phyloP scores from a whole-genome alignment of 2,797 vertebrate genomes.

The Danionella dracula region DNA sequence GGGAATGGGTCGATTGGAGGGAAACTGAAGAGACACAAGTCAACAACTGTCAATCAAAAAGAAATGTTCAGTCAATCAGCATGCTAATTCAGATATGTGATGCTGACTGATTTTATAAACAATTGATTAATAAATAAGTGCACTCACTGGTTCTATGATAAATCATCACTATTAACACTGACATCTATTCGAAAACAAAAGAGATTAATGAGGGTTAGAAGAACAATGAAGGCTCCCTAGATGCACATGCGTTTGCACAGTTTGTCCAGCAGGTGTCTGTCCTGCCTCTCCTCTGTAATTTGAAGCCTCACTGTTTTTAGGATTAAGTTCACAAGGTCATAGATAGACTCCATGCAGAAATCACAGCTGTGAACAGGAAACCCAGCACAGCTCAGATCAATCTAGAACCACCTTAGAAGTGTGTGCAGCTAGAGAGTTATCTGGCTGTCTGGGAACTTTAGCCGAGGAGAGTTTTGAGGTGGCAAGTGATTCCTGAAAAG shows the following conservation, averaged over 20 bases:
- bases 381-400: slow-evolving; percentile 4
- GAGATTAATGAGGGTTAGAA: not conserved
- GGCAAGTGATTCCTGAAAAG: not conserved
- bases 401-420: slow-evolving; percentile 12
- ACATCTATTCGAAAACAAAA: not conserved
- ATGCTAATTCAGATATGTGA: not conserved
- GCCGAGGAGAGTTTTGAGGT: not conserved
- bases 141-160: not conserved
- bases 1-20: slow-evolving; percentile 44
- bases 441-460: not conserved
- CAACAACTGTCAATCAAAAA: slow-evolving; percentile 38
- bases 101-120: not conserved
- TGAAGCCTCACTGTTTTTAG: slow-evolving; percentile 12
- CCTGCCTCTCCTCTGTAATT: slow-evolving; percentile 22
- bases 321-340: slow-evolving; percentile 33
- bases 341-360: slow-evolving; percentile 16
- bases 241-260: not conserved
- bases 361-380: slow-evolving; percentile 9
- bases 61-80: slow-evolving; percentile 30
- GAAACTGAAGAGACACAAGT: slow-evolving; percentile 53
- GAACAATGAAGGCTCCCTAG: too few species aligned
- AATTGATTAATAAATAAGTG: not conserved
- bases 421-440: not conserved
- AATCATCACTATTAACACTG: not conserved
- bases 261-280: slow-evolving; percentile 44